Evolutionary conservation across 2,113 vertebrate species (phyloP), one percentile per base, ranked within the genome.

Genomic region (Rhineura floridana): DNA sequence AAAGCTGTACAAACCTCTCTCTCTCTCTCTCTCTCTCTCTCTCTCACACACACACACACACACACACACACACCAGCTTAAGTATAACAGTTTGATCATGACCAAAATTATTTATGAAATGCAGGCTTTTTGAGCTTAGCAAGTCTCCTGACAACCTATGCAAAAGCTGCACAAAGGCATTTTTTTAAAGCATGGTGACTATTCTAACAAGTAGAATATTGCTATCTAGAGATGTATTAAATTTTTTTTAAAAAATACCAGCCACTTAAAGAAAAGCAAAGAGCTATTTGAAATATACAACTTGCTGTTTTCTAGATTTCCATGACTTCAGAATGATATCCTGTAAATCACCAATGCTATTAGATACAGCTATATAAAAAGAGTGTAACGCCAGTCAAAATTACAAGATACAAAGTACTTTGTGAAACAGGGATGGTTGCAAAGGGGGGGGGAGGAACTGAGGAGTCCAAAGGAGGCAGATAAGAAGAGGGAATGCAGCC

Each of bases 71-170:
- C n/a, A n/a, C 11, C n/a, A 81, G 19, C 4, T 76, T 28, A 67
- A 67, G 33, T n/a, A 70, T 10, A 70, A n/a, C 33, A 70, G 33
- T 70, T n/a, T 1, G 33, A n/a, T n/a, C 67, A 62, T 81, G 39
- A n/a, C 8, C 46, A 81, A 62, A 59, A 36, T 44, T 52, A 69
- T 72, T 87, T 59, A 28, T 87, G 67, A 73, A 81, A 87, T 81
- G 50, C 3, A n/a, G 39, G 13, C 2, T 87, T 15, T 62, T 78
- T 52, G 36, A 75, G 12, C 25, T 85, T 76, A 44, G 8, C 39
- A 30, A 28, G 21, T 55, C 50, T 75, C 36, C 39, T 75, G 70
- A 42, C 21, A 11, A 36, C 63, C 17, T 63, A 50, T 10, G 65
- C 19, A 25, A 79, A 85, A 80, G 52, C 36, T 50, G 73, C 44